phyloP scores from a whole-genome alignment of 2,113 vertebrate species.

The Vicugna pacos region DNA sequence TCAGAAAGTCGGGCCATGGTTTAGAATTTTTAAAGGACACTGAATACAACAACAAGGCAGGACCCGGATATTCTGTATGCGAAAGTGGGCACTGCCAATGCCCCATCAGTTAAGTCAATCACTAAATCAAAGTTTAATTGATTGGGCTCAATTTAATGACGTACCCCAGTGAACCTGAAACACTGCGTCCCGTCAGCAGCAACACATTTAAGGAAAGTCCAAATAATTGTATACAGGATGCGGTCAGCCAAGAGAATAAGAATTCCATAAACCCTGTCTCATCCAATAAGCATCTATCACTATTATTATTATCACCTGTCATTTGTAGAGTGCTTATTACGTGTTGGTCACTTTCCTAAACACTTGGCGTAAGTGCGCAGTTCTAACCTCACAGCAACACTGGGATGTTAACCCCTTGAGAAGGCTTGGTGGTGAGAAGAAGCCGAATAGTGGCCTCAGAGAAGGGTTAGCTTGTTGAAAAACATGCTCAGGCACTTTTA shows the following conservation, averaged over 20 bases:
- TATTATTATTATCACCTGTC: neutral
- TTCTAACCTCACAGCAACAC: neutral
- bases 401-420: neutral
- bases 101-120: neutral
- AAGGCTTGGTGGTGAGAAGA: neutral
- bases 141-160: neutral
- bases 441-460: neutral
- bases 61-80: neutral
- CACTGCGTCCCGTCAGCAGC: neutral
- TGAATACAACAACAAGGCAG: neutral
- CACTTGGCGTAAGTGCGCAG: neutral
- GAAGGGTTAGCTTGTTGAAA: neutral
- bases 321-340: neutral
- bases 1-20: neutral
- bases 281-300: neutral
- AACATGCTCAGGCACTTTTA: neutral
- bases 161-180: neutral
- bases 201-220: neutral
- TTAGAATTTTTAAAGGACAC: neutral
- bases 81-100: neutral
- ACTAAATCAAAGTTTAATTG: constrained; percentile 9
- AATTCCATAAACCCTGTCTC: neutral
- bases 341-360: neutral
- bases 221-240: neutral
- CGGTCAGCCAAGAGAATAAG: neutral